Base-by-base conservation (phyloP, 2,888 invertebrate genomes). In the Chrysomela aeneicollis region DNA sequence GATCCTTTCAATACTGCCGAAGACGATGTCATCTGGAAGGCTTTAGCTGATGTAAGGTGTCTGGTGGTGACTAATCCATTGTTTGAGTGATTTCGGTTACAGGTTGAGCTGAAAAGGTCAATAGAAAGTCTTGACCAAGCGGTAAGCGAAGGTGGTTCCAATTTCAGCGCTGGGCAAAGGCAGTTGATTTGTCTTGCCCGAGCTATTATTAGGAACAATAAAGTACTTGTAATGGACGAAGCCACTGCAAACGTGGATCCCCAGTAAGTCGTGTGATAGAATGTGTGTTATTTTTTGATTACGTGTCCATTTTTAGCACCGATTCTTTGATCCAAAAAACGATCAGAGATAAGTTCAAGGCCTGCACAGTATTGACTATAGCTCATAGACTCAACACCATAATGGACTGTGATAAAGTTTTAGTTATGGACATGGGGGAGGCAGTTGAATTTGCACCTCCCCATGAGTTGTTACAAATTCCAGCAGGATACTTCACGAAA, bases 211-310 rank as follows among this genome's bases (percentile, higher is more conserved):
- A 85, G 91, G 50, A 90, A 91, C 75, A 92, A 91, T 52, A 90
- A 88, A 74, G 88, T 97, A 70, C 85, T 97, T 1, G 90, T 97
- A 21, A 84, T 97, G 68, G 96, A 97, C 76, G 96, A 96, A 84
- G 95, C 96, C 26, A 96, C 95, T 0, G 95, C 95, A 1, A 95
- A 95, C 81, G 94, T 95, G 1, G 95, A 96, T 82, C 91, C 90
- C 64, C 88, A 89, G 92, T 92, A 84, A 86, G 87, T 82, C 50
- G 15, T 46, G 9, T 10, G n/a, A 26, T 21, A 17, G n/a, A 49
- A 19, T 21, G 22, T 50, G 15, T 30, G n/a, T n/a, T 19, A 37
- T 47, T 59, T 53, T 50, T 54, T 19, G 1, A 26, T 6, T 26
- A 6, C 6, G 2, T 35, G 35, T 12, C 35, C 10, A 6, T 35